Percentiles rank a stretch among this genome's conserved stretches.
These are phyloP conservation scores for Mantis religiosa DNA, from an alignment of 2,888 invertebrate species.

Conservation along the genomic window DNA sequence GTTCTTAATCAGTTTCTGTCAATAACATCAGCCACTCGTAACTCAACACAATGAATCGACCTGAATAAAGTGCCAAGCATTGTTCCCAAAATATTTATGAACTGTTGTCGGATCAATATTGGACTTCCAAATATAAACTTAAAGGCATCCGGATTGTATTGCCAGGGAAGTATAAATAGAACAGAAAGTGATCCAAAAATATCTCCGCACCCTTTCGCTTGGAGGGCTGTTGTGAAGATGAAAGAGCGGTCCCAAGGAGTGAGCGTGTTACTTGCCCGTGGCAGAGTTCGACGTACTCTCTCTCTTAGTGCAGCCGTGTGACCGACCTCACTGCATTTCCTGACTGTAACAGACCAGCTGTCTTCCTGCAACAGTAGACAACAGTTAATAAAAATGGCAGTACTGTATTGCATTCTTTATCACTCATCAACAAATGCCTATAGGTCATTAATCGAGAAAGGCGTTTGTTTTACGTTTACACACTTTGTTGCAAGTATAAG, in stretches of 20 bases:
- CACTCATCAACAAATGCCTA: too few species aligned
- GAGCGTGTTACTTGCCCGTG: not conserved
- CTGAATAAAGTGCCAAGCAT: too few species aligned
- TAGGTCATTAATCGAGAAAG: too few species aligned
- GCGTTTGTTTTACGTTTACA: too few species aligned
- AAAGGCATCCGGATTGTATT: not conserved
- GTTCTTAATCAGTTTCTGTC: too few species aligned
- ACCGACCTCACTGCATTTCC: not conserved
- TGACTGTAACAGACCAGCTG: not conserved
- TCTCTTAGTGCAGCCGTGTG: not conserved
- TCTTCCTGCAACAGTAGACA: too few species aligned
- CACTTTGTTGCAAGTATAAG: too few species aligned
- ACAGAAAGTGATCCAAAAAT: not conserved
- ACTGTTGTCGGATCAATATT: not conserved
- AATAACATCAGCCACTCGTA: too few species aligned
- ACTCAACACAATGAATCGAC: too few species aligned
- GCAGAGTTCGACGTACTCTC: not conserved
- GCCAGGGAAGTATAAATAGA: not conserved
- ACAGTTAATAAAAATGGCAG: too few species aligned
- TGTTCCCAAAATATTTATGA: not conserved
- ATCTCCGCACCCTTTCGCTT: not conserved
- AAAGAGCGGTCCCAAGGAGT: too few species aligned
- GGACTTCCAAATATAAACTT: not conserved
- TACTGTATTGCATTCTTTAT: too few species aligned
- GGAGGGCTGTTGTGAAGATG: not conserved